phyloP scores from a whole-genome alignment of 2,113 vertebrate species.

The Turdus rufiventris region DNA sequence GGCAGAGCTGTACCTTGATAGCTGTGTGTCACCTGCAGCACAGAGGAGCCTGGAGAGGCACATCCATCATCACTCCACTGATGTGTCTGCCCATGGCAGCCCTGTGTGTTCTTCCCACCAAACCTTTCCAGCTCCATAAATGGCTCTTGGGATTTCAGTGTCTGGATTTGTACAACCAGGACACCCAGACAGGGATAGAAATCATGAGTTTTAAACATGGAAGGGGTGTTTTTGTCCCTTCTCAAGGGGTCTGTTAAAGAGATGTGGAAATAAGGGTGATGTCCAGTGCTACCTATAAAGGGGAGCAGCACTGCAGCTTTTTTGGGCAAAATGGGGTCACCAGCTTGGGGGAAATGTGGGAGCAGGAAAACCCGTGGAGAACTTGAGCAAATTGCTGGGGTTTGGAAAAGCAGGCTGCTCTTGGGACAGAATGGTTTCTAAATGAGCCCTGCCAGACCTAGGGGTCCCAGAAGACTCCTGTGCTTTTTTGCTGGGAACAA shows the following conservation, averaged over 20 bases:
- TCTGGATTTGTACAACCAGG: background rate
- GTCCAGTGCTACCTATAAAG: no score
- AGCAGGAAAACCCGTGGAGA: background rate
- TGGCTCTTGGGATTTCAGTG: background rate
- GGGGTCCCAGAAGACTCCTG: background rate
- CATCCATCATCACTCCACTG: fast-evolving
- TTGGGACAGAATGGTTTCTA: background rate
- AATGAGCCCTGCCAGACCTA: background rate
- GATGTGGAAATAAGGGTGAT: background rate
- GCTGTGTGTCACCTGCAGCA: background rate
- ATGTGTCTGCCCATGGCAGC: background rate
- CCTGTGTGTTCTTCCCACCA: background rate
- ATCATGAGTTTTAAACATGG: background rate
- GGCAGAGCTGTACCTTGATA: background rate
- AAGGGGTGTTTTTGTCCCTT: background rate
- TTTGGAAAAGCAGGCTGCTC: background rate
- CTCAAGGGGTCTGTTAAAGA: background rate
- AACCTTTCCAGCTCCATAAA: fast-evolving
- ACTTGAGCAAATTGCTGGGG: background rate
- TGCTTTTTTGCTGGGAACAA: fast-evolving
- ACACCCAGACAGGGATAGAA: background rate
- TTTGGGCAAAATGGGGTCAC: background rate
- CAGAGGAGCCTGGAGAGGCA: background rate
- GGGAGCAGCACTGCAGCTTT: background rate
- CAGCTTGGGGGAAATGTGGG: background rate